Base-by-base conservation (phyloP, 1,140 invertebrate species). In the Lethrus apterus region DNA sequence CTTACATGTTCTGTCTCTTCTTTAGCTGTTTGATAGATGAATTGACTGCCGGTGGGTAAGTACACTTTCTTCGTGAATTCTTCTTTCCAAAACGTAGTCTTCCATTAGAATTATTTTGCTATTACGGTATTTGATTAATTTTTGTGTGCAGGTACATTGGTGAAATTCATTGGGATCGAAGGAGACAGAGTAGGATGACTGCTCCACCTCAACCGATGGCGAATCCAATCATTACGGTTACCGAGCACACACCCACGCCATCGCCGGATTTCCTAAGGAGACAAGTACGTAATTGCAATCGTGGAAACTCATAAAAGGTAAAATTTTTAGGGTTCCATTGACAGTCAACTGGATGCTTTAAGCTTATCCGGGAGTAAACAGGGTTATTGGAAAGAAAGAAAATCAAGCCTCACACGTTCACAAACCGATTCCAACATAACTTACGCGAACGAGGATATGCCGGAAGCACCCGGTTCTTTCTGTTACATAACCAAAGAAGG, bases 151-250 rank as follows among this genome's bases (percentile, higher is more conserved):
- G 80, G 56, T 80, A 80, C 49, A 76, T 78, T 41, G 76, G 76
- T 2, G 75, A 80, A 55, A 68, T 73, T 11, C 70, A 73, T 51
- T 73, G 69, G 45, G 76, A 79, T 31, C 59, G 70, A 9, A 44
- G 67, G 61, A 44, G 72, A 70, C 50, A 66, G 44, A 70, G 64
- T 55, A 56, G 53, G 36, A 44, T 43, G 19, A 47, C 32, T 4
- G 40, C 43, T 9, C 54, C 54, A 5, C 31, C 49, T 4, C 57
- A 58, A 51, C 60, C 59, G 2, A 64, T 56, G 52, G 73, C 81
- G 29, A 93, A 93, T 71, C 93, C 93, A 1, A 94, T 96, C 41
- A 97, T 96, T 32, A 96, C 92, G 1, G 90, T 97, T 0, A 96
- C 93, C 1, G 90, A 94, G 64, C 90, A 96, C 61, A 93, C 89